Conservation (phyloP, 2,797 vertebrate genomes). For the Lacerta bilineata region DNA sequence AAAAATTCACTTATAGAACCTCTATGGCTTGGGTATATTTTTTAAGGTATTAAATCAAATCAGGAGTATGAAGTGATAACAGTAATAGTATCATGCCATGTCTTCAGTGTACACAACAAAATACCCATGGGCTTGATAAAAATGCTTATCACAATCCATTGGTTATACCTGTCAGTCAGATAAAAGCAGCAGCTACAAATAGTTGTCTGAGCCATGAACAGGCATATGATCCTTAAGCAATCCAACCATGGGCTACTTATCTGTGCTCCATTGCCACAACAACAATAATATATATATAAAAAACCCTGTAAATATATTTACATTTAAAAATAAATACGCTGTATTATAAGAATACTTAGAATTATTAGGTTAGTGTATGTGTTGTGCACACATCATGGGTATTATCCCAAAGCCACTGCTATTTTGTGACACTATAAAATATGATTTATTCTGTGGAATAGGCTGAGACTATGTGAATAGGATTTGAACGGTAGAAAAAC, state of each 20-base stretch:
- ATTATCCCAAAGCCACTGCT: background rate
- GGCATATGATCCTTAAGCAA: constrained; percentile 45
- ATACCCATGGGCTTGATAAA: constrained; percentile 60
- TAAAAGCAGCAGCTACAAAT: constrained; percentile 64
- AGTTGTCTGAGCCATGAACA: constrained; percentile 38
- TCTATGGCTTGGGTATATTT: constrained; percentile 38
- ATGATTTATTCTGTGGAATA: background rate
- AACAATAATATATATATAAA: background rate
- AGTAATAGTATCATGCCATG: constrained; percentile 41
- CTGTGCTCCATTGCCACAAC: constrained; percentile 5
- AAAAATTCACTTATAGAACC: constrained; percentile 62
- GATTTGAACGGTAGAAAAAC: background rate
- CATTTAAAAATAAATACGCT: background rate
- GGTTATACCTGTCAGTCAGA: constrained; percentile 69
- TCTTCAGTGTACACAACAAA: constrained; percentile 53
- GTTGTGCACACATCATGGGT: background rate
- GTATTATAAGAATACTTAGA: background rate
- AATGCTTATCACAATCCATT: constrained; percentile 67
- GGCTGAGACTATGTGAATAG: background rate
- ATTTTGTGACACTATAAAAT: background rate
- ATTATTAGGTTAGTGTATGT: background rate
- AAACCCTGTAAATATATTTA: background rate
- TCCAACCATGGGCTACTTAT: constrained; percentile 45
- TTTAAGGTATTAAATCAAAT: constrained; percentile 63
- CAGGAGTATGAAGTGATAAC: constrained; percentile 50